Percentiles rank a stretch among this genome's conserved stretches.
phyloP scores from a whole-genome alignment of 1,140 invertebrate species.

The Episyrphus balteatus region DNA sequence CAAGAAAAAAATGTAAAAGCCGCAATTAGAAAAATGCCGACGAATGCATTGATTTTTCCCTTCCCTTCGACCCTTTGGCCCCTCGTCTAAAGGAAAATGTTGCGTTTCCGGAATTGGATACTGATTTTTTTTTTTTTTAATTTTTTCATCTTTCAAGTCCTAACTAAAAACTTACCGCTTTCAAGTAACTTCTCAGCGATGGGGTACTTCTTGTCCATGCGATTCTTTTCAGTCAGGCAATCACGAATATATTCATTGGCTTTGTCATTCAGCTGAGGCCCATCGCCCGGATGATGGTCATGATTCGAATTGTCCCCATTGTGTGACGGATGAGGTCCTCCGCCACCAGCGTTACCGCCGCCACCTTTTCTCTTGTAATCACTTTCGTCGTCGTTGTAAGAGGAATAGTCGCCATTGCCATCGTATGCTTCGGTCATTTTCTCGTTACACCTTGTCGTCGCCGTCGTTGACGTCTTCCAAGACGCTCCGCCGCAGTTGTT shows the following conservation, averaged over 20 bases:
- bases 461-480: no score
- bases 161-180: slow-evolving; percentile 43
- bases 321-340: slow-evolving; percentile 12
- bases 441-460: no score
- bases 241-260: slow-evolving; percentile 65
- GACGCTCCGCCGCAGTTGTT: no score
- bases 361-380: slow-evolving; percentile 44
- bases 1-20: no score
- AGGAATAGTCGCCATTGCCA: slow-evolving; percentile 33
- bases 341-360: slow-evolving; percentile 19
- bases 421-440: slow-evolving; percentile 34
- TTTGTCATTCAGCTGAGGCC: slow-evolving; percentile 45
- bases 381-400: slow-evolving; percentile 42
- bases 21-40: no score
- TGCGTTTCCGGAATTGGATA: no score
- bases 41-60: no score
- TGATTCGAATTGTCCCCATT: slow-evolving; percentile 30
- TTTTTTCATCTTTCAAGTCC: not conserved
- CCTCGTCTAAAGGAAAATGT: not conserved
- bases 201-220: slow-evolving; percentile 57
- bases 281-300: slow-evolving; percentile 40
- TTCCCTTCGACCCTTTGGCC: no score
- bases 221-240: slow-evolving; percentile 60
- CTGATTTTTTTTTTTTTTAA: not conserved
- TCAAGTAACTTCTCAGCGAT: slow-evolving; percentile 59